Percentiles rank a stretch among this genome's conserved stretches.
Conservation (phyloP, 2,797 vertebrate species). For the Ceyx erithaca region DNA sequence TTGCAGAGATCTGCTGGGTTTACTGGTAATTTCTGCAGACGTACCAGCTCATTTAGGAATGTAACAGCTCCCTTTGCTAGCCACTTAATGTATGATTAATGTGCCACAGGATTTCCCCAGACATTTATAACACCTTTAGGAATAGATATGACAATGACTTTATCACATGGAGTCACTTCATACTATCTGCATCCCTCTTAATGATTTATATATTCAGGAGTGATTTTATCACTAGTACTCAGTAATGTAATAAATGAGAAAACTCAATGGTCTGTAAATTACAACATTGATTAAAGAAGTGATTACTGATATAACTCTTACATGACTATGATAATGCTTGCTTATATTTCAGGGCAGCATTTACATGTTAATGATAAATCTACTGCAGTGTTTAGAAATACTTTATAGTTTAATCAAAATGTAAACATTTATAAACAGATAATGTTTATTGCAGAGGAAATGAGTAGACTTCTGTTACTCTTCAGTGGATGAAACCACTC, state of each 20-base stretch:
- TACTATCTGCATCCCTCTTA: constrained; percentile 52
- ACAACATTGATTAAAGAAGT: constrained; percentile 81
- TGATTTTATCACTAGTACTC: constrained; percentile 51
- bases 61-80: constrained; percentile 35
- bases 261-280: constrained; percentile 80
- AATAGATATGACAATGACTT: constrained; percentile 73
- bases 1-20: neutral
- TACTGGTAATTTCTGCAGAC: constrained; percentile 23
- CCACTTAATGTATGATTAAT: constrained; percentile 85
- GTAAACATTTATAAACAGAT: constrained; percentile 54
- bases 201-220: constrained; percentile 73
- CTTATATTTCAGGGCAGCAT: constrained; percentile 60
- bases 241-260: constrained; percentile 72
- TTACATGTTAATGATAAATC: constrained; percentile 72
- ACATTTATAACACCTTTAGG: constrained; percentile 81
- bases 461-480: neutral
- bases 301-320: constrained; percentile 70
- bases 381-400: constrained; percentile 26
- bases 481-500: neutral
- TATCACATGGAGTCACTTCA: constrained; percentile 58
- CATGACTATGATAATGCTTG: constrained; percentile 66
- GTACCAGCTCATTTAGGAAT: neutral
- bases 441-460: constrained; percentile 31
- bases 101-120: constrained; percentile 74
- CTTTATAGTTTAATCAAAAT: constrained; percentile 49